phyloP scores from a whole-genome alignment of 2,888 invertebrate genomes.

The Alsophila aescularia region DNA sequence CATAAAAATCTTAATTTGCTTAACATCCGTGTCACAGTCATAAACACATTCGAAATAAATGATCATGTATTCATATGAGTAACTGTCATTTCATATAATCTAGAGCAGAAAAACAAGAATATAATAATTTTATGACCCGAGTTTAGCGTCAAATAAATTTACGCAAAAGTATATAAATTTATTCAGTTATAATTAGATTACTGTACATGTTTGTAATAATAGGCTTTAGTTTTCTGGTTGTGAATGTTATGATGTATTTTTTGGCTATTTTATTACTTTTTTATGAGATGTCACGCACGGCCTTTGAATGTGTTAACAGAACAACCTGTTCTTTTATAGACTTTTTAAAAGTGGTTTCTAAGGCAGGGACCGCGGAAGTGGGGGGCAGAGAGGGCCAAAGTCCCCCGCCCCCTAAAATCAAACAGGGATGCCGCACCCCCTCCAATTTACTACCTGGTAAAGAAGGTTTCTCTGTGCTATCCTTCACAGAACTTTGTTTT shows the following conservation, averaged over 20 bases:
- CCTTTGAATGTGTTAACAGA: neutral
- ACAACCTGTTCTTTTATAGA: too few relatives aligned
- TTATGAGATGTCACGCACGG: neutral
- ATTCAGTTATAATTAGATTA: slow-evolving; percentile 18
- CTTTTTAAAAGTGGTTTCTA: too few relatives aligned
- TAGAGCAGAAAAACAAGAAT: slow-evolving; percentile 9
- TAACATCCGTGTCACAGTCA: neutral
- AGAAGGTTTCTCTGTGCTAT: too few relatives aligned
- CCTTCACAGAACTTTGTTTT: too few relatives aligned
- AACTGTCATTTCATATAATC: slow-evolving; percentile 9
- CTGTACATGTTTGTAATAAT: slow-evolving; percentile 17
- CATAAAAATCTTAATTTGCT: neutral
- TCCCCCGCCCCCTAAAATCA: too few relatives aligned
- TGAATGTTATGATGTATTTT: neutral
- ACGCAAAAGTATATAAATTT: slow-evolving; percentile 5
- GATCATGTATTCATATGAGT: neutral
- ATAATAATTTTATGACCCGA: neutral
- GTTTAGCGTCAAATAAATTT: slow-evolving; percentile 12
- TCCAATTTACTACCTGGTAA: too few relatives aligned
- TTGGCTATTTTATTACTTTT: neutral
- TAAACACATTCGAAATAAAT: neutral
- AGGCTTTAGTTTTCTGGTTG: neutral
- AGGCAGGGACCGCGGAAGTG: too few relatives aligned
- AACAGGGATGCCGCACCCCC: too few relatives aligned
- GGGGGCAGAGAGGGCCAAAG: too few relatives aligned